phyloP scores from a whole-genome alignment of 2,113 vertebrate species.

The Myiozetetes cayanensis region DNA sequence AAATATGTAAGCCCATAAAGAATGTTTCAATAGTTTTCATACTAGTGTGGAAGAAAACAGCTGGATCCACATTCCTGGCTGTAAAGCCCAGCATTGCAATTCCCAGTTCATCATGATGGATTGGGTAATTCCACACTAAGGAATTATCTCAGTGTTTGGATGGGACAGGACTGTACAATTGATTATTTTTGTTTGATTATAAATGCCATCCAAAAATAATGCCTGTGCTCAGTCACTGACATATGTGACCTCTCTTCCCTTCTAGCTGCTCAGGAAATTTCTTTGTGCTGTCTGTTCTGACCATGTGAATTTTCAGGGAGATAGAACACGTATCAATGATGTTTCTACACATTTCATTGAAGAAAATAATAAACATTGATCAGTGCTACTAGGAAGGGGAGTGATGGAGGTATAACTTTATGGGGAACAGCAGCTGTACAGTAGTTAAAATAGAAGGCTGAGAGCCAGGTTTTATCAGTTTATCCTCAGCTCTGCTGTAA shows the following conservation, averaged over 20 bases:
- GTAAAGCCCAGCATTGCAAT: neutral
- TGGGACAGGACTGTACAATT: neutral
- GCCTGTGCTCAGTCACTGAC: neutral
- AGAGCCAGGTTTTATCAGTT: conserved; percentile 27
- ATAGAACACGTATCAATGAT: neutral
- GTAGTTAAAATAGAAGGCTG: conserved; percentile 35
- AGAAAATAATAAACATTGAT: neutral
- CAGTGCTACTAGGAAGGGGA: neutral
- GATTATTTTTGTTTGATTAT: conserved; percentile 58
- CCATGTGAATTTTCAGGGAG: neutral
- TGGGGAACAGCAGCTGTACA: conserved; percentile 3
- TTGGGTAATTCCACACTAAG: conserved; percentile 33
- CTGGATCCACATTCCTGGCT: conserved; percentile 46
- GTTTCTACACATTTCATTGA: neutral
- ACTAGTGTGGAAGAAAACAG: conserved; percentile 23
- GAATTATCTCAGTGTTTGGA: conserved; percentile 46
- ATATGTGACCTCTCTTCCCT: neutral
- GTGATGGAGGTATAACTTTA: neutral
- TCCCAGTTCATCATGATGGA: conserved; percentile 30
- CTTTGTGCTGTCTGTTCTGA: neutral
- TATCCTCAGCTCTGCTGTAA: conserved; percentile 3
- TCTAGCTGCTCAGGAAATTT: neutral
- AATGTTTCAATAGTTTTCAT: conserved; percentile 3
- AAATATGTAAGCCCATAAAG: conserved; percentile 16
- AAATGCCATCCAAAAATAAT: conserved; percentile 29